These are phyloP conservation scores for Brassicogethes aeneus DNA, from an alignment of 2,888 invertebrate species.

Conservation along the genomic window DNA sequence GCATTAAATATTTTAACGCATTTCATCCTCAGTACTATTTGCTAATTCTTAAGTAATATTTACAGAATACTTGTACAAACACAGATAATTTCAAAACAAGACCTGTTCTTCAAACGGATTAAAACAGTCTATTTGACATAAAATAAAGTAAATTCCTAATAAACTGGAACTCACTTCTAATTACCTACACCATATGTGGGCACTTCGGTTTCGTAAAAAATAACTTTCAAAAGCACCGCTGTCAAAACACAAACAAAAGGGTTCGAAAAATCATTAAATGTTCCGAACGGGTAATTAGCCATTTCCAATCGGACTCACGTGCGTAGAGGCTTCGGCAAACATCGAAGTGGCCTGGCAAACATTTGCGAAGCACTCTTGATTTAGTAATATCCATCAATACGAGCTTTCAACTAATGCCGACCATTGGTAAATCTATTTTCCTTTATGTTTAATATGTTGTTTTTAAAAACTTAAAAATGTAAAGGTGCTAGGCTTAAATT, in stretches of 20 bases:
- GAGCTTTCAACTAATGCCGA: slow-evolving; percentile 13
- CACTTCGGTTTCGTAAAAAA: background rate
- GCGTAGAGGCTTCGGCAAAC: slow-evolving; percentile 30
- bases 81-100: no score
- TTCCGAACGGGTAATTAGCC: slow-evolving; percentile 24
- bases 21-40: no score
- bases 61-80: no score
- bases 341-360: slow-evolving; percentile 31
- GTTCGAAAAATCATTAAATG: slow-evolving; percentile 9
- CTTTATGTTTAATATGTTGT: no score
- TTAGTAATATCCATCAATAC: slow-evolving; percentile 23
- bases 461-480: no score
- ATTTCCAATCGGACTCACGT: slow-evolving; percentile 30
- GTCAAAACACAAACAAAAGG: background rate
- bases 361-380: slow-evolving; percentile 35
- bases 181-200: background rate
- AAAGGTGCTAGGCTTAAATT: no score
- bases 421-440: no score
- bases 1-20: no score
- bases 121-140: background rate
- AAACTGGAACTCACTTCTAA: no score
- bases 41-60: no score
- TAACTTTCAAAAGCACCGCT: slow-evolving; percentile 1
- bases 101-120: no score
- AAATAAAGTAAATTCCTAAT: no score